phyloP scores from a whole-genome alignment of 2,888 invertebrate species.

The Teleogryllus oceanicus region DNA sequence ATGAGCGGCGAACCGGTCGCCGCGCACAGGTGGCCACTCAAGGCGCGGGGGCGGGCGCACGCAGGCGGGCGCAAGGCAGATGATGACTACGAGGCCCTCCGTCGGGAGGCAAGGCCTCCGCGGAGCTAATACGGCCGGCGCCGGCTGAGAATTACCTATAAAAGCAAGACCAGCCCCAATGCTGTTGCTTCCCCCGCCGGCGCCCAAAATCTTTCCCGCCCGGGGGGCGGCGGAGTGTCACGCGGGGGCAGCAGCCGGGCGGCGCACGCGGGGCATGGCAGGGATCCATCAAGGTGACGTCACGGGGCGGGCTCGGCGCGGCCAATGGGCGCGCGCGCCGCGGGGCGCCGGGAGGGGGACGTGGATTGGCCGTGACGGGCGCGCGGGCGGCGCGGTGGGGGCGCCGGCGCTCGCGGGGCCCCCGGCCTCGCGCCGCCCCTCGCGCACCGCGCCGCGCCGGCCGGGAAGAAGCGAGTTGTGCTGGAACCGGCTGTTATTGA shows the following conservation, averaged over 20 bases:
- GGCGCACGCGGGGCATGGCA: slow-evolving; percentile 50
- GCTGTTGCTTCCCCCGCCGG: neutral
- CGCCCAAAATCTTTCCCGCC: slow-evolving; percentile 2
- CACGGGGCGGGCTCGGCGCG: slow-evolving; percentile 46
- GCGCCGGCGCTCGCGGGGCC: slow-evolving; percentile 28
- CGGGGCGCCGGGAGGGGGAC: slow-evolving; percentile 41
- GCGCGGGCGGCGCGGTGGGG: slow-evolving; percentile 36
- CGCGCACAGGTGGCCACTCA: neutral
- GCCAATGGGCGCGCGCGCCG: slow-evolving; percentile 41
- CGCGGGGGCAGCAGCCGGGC: slow-evolving; percentile 30
- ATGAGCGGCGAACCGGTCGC: neutral
- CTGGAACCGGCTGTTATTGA: slow-evolving; percentile 60
- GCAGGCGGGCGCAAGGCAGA: too few relatives aligned
- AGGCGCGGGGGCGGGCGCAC: too few relatives aligned
- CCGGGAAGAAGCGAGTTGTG: slow-evolving; percentile 19
- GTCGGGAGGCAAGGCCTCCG: too few relatives aligned
- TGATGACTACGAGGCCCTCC: too few relatives aligned
- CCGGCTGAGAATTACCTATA: neutral
- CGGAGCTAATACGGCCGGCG: neutral
- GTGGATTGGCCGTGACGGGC: slow-evolving; percentile 30
- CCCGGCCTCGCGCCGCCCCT: slow-evolving; percentile 31
- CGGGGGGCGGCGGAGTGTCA: slow-evolving; percentile 39
- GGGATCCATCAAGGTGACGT: slow-evolving; percentile 47
- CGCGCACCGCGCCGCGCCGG: slow-evolving; percentile 36
- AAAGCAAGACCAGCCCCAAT: slow-evolving; percentile 7